These are phyloP conservation scores for Podiceps cristatus DNA, from an alignment of 2,113 vertebrate genomes.

Conservation along the genomic window DNA sequence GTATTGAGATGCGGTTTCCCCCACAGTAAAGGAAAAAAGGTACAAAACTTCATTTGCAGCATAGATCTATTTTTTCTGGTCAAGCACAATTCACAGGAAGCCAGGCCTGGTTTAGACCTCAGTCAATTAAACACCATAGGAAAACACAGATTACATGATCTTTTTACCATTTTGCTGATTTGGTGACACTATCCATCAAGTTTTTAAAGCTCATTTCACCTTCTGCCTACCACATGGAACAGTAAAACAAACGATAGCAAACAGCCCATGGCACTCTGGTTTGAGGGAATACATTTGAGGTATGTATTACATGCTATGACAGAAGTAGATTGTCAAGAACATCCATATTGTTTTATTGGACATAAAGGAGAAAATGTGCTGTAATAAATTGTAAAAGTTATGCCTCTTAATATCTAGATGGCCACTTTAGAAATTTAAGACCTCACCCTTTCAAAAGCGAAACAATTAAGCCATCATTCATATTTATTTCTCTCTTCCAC, in stretches of 20 bases:
- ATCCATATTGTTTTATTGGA: background rate
- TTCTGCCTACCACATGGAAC: background rate
- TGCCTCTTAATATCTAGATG: background rate
- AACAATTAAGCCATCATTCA: conserved; percentile 12
- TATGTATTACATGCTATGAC: background rate
- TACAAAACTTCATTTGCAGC: background rate
- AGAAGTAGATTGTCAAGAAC: background rate
- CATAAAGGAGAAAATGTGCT: conserved; percentile 19
- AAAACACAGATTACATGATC: background rate
- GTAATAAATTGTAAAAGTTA: conserved; percentile 33
- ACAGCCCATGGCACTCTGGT: background rate
- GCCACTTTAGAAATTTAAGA: conserved; percentile 19
- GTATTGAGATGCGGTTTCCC: background rate
- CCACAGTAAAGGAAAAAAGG: background rate
- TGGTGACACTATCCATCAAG: background rate
- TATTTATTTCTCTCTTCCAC: background rate
- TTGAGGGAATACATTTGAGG: background rate
- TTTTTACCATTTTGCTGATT: background rate
- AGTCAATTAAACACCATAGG: background rate
- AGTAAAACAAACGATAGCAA: background rate
- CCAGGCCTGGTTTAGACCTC: background rate
- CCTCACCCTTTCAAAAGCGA: background rate
- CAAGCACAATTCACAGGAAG: background rate
- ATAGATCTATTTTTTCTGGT: background rate
- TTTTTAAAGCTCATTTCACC: background rate